phyloP scores from a whole-genome alignment of 2,113 vertebrate species.

The Sitta europaea region DNA sequence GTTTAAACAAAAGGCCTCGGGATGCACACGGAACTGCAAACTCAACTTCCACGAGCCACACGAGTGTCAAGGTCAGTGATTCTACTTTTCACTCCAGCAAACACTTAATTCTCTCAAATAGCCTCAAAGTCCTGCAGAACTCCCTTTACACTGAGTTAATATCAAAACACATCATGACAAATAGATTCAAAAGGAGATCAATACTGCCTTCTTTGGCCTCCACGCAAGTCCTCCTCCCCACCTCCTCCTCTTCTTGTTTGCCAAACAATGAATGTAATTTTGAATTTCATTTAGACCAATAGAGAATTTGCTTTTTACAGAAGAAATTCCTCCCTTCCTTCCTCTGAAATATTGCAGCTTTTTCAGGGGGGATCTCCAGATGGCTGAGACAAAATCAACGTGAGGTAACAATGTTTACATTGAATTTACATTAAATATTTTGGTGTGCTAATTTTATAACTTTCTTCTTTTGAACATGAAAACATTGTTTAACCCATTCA shows the following conservation, averaged over 20 bases:
- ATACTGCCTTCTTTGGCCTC: background rate
- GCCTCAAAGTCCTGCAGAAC: background rate
- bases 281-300: background rate
- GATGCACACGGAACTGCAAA: background rate
- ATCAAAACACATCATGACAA: background rate
- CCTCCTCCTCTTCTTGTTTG: background rate
- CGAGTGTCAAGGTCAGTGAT: background rate
- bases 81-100: background rate
- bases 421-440: background rate
- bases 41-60: background rate
- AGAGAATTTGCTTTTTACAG: background rate
- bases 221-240: background rate
- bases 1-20: background rate
- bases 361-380: background rate
- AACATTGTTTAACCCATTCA: slow-evolving; percentile 54
- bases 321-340: background rate
- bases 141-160: background rate
- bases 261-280: background rate
- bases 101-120: background rate
- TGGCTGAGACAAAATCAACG: background rate
- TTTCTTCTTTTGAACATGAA: background rate
- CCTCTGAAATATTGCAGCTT: background rate
- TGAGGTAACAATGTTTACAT: background rate
- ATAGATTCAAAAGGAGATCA: background rate
- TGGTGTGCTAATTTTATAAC: background rate